Base-by-base conservation (phyloP, 1,140 invertebrate species). In the Drosophila insularis region DNA sequence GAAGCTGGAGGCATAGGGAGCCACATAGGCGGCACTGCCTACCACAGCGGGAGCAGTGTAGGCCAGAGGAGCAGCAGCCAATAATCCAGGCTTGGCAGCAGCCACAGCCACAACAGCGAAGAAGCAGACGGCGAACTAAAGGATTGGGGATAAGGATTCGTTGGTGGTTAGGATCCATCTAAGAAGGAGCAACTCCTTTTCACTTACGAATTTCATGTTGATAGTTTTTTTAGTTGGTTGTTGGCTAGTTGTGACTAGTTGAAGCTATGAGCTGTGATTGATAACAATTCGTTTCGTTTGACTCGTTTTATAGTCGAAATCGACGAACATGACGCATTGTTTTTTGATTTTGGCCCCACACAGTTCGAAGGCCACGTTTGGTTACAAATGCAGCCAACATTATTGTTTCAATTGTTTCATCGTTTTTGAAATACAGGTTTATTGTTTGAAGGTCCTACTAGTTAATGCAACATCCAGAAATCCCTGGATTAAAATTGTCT, bases 1-100 rank as follows among this genome's bases (percentile, higher is more conserved):
- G 58, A 85, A 92, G 64, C 79, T 81, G 50, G 87, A 84, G 63
- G 80, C 80, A 54, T 93, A 93, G 2, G 93, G 92, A 71, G 93
- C 93, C 5, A 92, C 92, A 71, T 92, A 92, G 68, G 93, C 92
- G 31, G 82, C 78, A 67, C 69, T 74, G 23, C 90, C 90, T 43
- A 85, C 77, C 10, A 89, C 84, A 40, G 85, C 84, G 0, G 90
- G 92, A 53, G 92, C 92, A 63, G 92, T 90, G 56, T 80, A 87
- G n/a, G 93, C 92, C 56, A 92, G 78, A 35, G 92, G 91, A 62
- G 91, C 70, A 5, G 85, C 80, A 11, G 77, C 78, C 61, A 82
- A 55, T 17, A 86, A 55, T 40, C 74, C 80, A 35, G 84, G 81
- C 69, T 85, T 85, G 68, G 89, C 89, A 11, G 80, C 55, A 59